phyloP scores from a whole-genome alignment of 2,888 invertebrate genomes.

The Apantesis nais region DNA sequence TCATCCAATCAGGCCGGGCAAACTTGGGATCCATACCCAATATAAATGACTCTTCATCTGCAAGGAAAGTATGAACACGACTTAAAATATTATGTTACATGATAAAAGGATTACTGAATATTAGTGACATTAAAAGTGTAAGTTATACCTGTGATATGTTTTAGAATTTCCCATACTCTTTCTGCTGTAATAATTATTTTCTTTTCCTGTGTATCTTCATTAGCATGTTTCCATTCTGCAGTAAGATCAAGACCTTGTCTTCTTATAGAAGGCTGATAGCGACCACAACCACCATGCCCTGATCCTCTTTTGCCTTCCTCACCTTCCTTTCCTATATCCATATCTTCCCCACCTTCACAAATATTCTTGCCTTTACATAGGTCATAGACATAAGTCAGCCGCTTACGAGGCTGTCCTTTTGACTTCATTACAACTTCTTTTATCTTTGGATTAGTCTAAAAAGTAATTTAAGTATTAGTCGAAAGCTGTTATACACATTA shows the following conservation, averaged over 20 bases:
- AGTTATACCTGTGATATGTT: conserved; percentile 90
- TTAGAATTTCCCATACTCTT: conserved; percentile 98
- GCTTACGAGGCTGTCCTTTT: conserved; percentile 97
- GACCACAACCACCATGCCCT: conserved; percentile 98
- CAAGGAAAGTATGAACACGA: conserved; percentile 11
- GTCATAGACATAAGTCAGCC: conserved; percentile 98
- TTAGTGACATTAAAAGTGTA: neutral
- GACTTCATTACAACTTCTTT: conserved; percentile 98
- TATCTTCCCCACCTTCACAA: conserved; percentile 99
- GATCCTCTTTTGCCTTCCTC: conserved; percentile 86
- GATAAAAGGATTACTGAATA: neutral
- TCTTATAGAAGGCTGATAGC: conserved; percentile 97
- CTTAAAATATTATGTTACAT: neutral
- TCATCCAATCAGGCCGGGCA: conserved; percentile 99
- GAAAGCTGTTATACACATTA: neutral
- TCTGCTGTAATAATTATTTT: conserved; percentile 98
- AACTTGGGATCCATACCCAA: conserved; percentile 98
- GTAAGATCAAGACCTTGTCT: conserved; percentile 96
- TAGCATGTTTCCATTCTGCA: conserved; percentile 99
- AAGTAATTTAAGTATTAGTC: conserved; percentile 37
- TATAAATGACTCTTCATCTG: conserved; percentile 97
- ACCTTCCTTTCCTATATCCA: conserved; percentile 95
- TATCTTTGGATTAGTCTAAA: conserved; percentile 94
- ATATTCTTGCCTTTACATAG: conserved; percentile 98
- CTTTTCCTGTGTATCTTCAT: conserved; percentile 99